Conservation (phyloP, 2,113 vertebrate species). For the Orcinus orca region DNA sequence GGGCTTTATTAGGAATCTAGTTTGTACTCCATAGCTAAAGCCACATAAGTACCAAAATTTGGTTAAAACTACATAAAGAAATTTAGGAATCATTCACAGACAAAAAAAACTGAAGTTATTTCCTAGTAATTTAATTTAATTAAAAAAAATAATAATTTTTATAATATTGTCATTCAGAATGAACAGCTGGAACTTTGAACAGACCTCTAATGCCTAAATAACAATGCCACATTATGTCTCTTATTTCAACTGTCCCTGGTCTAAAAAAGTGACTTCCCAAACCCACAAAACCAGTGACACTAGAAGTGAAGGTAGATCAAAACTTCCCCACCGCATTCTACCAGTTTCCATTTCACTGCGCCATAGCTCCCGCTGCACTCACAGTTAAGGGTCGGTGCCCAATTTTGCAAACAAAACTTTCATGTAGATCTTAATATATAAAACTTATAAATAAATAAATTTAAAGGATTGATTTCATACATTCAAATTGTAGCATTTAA, state of each 20-base stretch:
- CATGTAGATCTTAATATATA: background rate
- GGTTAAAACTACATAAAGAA: background rate
- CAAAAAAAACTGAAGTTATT: background rate
- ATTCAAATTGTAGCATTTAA: background rate
- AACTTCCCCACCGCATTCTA: background rate
- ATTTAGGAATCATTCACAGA: background rate
- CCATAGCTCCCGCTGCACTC: rapidly evolving
- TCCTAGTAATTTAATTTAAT: background rate
- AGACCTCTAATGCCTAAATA: background rate
- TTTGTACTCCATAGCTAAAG: background rate
- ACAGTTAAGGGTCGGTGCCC: background rate
- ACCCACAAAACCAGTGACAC: background rate
- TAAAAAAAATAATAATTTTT: background rate
- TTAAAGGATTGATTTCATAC: background rate
- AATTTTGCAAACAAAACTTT: background rate
- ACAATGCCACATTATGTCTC: background rate
- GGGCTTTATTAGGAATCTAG: background rate
- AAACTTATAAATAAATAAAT: background rate
- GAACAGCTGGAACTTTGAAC: background rate
- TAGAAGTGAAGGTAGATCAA: background rate
- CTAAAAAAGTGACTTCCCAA: background rate
- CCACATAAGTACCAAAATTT: background rate
- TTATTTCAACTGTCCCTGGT: background rate
- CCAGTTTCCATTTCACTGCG: background rate
- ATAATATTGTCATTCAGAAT: background rate